Conservation (phyloP, 2,797 vertebrate genomes). For the Phrynocephalus forsythii region DNA sequence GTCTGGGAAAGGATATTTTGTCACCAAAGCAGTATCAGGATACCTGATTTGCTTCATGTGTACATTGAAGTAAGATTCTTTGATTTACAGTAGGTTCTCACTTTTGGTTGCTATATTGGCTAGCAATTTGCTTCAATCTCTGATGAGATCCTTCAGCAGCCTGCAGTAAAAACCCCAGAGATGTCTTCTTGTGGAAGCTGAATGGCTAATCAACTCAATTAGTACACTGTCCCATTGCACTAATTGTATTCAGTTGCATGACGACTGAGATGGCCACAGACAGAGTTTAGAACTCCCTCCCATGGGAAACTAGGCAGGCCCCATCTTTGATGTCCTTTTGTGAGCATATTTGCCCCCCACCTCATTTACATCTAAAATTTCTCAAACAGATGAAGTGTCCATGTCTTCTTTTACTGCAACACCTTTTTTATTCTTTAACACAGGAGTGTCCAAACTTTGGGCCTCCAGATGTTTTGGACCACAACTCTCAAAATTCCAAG, state of each 20-base stretch:
- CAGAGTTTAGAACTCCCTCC: not conserved
- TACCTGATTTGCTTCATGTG: not conserved
- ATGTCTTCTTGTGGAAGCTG: not conserved
- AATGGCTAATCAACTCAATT: no score
- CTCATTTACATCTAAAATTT: no score
- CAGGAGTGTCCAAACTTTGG: no score
- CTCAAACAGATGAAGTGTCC: no score
- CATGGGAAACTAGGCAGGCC: no score
- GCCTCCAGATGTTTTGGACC: no score
- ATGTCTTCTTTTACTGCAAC: no score
- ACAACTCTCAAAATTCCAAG: no score
- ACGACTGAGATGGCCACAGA: not conserved
- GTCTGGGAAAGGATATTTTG: not conserved
- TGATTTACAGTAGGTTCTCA: not conserved
- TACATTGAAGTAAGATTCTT: not conserved
- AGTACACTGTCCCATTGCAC: no score
- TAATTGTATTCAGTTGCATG: not conserved
- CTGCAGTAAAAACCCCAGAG: not conserved
- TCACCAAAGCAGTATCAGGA: not conserved
- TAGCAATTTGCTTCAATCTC: not conserved
- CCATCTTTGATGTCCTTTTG: no score
- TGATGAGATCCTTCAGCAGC: not conserved
- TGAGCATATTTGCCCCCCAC: no score
- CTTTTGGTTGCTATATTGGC: not conserved
- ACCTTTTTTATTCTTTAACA: no score